Evolutionary conservation across 2,888 invertebrate species (phyloP).

Genomic region (Chrysolina americana): DNA sequence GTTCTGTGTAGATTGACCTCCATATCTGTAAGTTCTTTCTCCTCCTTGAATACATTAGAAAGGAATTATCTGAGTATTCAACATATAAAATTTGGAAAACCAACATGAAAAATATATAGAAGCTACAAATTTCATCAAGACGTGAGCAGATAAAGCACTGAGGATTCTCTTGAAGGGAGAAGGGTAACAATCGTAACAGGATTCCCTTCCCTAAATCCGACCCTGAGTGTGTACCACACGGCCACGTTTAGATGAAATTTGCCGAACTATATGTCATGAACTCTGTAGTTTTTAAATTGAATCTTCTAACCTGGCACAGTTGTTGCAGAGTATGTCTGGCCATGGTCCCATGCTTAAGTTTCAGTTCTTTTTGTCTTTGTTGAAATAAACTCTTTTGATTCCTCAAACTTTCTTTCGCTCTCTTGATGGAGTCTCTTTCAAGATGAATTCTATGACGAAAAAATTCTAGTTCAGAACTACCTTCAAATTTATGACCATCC

Average conservation of each 20-base stretch:
- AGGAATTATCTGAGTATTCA: not conserved
- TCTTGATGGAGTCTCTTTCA: slow-evolving; percentile 86
- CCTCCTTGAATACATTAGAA: slow-evolving; percentile 75
- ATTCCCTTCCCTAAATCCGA: too few species aligned
- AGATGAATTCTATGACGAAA: slow-evolving; percentile 86
- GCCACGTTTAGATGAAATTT: too few species aligned
- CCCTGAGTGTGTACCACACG: too few species aligned
- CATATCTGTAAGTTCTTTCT: slow-evolving; percentile 86
- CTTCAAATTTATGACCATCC: slow-evolving; percentile 72
- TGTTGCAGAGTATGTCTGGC: slow-evolving; percentile 72
- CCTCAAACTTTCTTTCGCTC: slow-evolving; percentile 83
- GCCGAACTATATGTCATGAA: too few species aligned
- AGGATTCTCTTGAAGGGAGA: too few species aligned
- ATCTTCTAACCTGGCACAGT: slow-evolving; percentile 70
- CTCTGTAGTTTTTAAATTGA: too few species aligned
- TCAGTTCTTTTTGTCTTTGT: slow-evolving; percentile 74
- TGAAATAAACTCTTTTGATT: slow-evolving; percentile 79
- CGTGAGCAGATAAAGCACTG: too few species aligned
- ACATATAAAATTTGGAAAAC: too few species aligned
- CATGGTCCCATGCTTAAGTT: slow-evolving; percentile 69
- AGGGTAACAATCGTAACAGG: too few species aligned
- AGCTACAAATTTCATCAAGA: too few species aligned
- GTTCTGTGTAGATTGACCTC: slow-evolving; percentile 88
- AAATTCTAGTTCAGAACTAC: slow-evolving; percentile 83
- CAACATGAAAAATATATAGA: too few species aligned